Evolutionary conservation across 2,888 invertebrate species (phyloP), one percentile per base, ranked within the genome.

Genomic region (Biston betularia): DNA sequence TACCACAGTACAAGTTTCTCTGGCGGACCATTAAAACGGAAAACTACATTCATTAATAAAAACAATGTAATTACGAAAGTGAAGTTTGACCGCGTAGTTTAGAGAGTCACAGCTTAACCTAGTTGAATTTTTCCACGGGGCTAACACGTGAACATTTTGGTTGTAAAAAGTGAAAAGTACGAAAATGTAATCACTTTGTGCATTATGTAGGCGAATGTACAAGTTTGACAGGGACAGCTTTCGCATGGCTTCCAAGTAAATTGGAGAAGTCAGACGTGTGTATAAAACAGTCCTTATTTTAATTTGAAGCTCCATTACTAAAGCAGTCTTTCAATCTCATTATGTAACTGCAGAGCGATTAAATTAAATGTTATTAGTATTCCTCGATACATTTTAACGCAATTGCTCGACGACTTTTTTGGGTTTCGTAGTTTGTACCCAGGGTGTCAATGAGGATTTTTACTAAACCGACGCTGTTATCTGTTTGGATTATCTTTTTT

Each of bases 181-280:
- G 38, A 38, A 38, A 9, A 38, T 12, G 49, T 55, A 44, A 11
- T 4, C 44, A 42, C 15, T 24, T 52, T 48, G n/a, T 33, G 55
- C 44, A 54, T 66, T 68, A 48, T 67, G 63, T 49, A 58, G 64
- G 35, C 54, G 72, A 76, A 72, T 75, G 75, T 80, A 83, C 82
- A 52, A 42, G 76, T 64, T 64, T 64, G 59, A 68, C 75, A 33
- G 60, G 77, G 69, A 50, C 80, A 75, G 71, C 81, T 81, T 82
- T 81, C 82, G 70, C 77, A 74, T 70, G 61, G 75, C 75, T 79
- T 81, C 77, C 75, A 45, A 77, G 77, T 77, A 78, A 77, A 82
- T 75, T 70, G 70, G 61, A 68, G 62, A 65, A 68, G 71, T 67
- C 68, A 42, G 44, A 69, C 69, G 11, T 52, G 56, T 63, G 45